A percentile compares a stretch with the other conserved stretches of the same genome.
These are phyloP conservation scores for Monopis laevigella DNA, from an alignment of 2,888 invertebrate species.

Conservation along the genomic window DNA sequence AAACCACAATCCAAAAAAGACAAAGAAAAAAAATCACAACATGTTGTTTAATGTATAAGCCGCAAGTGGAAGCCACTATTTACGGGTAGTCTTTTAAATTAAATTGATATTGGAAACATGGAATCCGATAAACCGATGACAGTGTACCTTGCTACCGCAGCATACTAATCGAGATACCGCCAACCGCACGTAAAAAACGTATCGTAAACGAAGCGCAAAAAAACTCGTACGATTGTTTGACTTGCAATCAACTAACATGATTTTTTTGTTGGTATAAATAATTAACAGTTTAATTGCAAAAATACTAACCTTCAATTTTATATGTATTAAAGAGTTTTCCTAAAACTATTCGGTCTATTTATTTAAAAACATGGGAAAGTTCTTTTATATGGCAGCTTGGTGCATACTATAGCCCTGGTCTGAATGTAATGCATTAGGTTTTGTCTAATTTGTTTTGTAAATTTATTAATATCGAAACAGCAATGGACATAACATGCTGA, in stretches of 20 bases:
- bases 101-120: constrained; percentile 36
- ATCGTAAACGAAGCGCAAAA: constrained; percentile 25
- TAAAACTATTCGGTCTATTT: neutral
- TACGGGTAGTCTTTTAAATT: constrained; percentile 19
- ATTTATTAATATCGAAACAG: too few relatives aligned
- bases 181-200: constrained; percentile 33
- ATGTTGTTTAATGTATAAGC: neutral
- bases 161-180: constrained; percentile 34
- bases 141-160: constrained; percentile 22
- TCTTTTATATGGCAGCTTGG: too few relatives aligned
- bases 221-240: constrained; percentile 22
- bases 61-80: constrained; percentile 6
- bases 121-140: constrained; percentile 38
- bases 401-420: too few relatives aligned
- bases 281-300: neutral
- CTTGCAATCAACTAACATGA: constrained; percentile 3
- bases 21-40: constrained; percentile 3
- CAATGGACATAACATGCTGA: too few relatives aligned
- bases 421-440: too few relatives aligned
- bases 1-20: too few relatives aligned
- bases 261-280: neutral
- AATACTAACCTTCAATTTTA: neutral
- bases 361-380: neutral
- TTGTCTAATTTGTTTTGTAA: too few relatives aligned
- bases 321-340: neutral